These are phyloP conservation scores for Eilema griseolum DNA, from an alignment of 2,888 invertebrate genomes.

Conservation along the genomic window DNA sequence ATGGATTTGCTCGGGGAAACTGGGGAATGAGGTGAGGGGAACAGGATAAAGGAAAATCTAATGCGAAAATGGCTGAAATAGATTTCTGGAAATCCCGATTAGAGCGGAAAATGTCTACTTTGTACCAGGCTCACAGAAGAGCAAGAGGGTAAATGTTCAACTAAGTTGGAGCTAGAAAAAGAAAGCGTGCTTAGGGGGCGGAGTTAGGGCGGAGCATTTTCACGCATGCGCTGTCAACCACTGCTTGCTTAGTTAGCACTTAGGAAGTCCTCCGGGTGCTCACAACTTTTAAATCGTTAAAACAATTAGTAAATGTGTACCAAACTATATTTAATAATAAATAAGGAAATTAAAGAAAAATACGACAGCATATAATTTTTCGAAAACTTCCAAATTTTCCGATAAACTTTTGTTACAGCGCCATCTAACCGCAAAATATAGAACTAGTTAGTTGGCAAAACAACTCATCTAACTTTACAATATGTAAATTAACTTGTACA, in stretches of 20 bases:
- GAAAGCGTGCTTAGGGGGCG: conserved; percentile 58
- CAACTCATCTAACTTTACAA: not conserved
- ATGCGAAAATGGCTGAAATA: conserved; percentile 71
- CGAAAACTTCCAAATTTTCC: not conserved
- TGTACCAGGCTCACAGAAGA: conserved; percentile 72
- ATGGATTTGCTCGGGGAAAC: conserved; percentile 17
- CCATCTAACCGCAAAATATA: not conserved
- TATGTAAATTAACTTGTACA: not conserved
- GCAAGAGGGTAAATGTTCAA: conserved; percentile 32
- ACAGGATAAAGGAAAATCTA: conserved; percentile 72
- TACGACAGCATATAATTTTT: not conserved
- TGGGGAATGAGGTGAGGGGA: conserved; percentile 21
- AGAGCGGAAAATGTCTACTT: conserved; percentile 86
- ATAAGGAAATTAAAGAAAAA: not conserved
- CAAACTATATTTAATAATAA: not conserved
- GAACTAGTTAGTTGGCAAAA: conserved; percentile 1
- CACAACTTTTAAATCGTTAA: not conserved
- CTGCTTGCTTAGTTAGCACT: not conserved
- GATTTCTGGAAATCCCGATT: conserved; percentile 84
- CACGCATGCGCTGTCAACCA: conserved; percentile 47
- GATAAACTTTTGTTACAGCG: not conserved
- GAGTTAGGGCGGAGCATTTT: conserved; percentile 61
- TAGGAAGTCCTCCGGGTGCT: not conserved
- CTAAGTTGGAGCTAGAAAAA: conserved; percentile 60
- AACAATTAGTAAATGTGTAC: not conserved